Percentiles rank a stretch among this genome's conserved stretches.
Evolutionary conservation across 2,888 invertebrate genomes (phyloP).

Genomic region (Cybosia mesomella): DNA sequence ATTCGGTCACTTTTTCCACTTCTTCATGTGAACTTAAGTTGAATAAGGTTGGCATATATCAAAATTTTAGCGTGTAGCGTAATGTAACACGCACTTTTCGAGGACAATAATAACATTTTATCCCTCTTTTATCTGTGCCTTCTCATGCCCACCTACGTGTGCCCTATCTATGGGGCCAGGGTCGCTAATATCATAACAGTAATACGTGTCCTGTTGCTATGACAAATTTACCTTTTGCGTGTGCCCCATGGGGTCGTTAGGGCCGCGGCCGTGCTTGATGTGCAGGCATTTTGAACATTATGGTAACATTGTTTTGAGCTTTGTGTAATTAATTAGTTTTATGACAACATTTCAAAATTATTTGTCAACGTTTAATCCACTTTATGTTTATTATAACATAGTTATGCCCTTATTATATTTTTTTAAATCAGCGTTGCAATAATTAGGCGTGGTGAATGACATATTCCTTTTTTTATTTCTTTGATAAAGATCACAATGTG

Average conservation of each 20-base stretch:
- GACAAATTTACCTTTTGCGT: conserved; percentile 40
- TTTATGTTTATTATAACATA: conserved; percentile 2
- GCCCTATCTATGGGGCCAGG: conserved; percentile 8
- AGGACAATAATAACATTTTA: not conserved
- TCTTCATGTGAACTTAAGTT: not conserved
- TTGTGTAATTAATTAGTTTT: conserved; percentile 20
- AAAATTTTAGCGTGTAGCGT: not conserved
- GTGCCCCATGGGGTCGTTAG: conserved; percentile 18
- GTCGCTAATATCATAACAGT: conserved; percentile 18
- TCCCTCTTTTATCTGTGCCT: too few relatives aligned
- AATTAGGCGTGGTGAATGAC: not conserved
- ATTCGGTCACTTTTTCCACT: not conserved
- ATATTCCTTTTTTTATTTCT: not conserved
- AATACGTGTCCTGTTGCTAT: conserved; percentile 17
- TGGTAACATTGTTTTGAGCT: conserved; percentile 8
- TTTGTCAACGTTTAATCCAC: conserved; percentile 20
- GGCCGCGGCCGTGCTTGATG: conserved; percentile 9
- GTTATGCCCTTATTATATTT: not conserved
- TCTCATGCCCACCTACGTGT: not conserved
- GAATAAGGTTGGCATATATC: not conserved
- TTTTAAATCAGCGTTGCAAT: not conserved
- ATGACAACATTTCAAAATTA: conserved; percentile 19
- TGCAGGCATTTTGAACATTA: conserved; percentile 10
- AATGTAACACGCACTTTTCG: not conserved
- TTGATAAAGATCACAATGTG: not conserved